Evolutionary conservation across 2,888 invertebrate species (phyloP), one percentile per base, ranked within the genome.

Genomic region (Dusona sp.): DNA sequence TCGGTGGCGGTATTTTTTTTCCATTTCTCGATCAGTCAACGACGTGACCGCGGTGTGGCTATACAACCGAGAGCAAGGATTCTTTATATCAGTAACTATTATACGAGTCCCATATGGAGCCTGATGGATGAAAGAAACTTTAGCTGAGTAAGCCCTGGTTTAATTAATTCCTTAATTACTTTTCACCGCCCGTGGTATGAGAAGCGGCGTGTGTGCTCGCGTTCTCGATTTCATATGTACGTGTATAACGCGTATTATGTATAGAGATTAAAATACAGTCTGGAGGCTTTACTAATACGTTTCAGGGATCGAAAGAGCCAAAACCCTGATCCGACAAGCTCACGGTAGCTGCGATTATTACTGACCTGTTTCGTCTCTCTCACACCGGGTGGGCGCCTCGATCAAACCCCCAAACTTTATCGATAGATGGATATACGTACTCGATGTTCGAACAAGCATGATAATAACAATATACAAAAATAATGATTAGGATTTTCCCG

Each of bases 141-240:
- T 93, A 92, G 93, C 93, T 93, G 93, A 93, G 92, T 93, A 93
- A 93, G 92, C 93, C 92, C 91, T 91, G 89, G 89, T 93, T 92
- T 93, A 93, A 93, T 93, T 93, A 93, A 93, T 92, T 93, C 92
- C 92, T 92, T 93, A 93, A 93, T 93, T 93, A 93, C 93, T 92
- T 93, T 92, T 89, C 83, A 86, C 83, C 86, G 83, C 80, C 42
- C 61, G 79, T 72, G 79, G 72, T 64, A 79, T 36, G 79, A 64
- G 64, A 48, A 48, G 45, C 77, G 13, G 45, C 73, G 75, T 67
- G 79, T 65, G 80, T 48, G 79, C 51, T 64, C 65, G 82, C 70
- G 57, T 48, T 86, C 83, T 83, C 83, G 54, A 80, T 78, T 83
- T 83, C 13, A 70, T 73, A 73, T 64, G 61, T 54, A 54, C 51